A percentile compares a stretch with the other conserved stretches of the same genome.
phyloP scores from a whole-genome alignment of 2,888 invertebrate species.

The Argyra leucocephala region DNA sequence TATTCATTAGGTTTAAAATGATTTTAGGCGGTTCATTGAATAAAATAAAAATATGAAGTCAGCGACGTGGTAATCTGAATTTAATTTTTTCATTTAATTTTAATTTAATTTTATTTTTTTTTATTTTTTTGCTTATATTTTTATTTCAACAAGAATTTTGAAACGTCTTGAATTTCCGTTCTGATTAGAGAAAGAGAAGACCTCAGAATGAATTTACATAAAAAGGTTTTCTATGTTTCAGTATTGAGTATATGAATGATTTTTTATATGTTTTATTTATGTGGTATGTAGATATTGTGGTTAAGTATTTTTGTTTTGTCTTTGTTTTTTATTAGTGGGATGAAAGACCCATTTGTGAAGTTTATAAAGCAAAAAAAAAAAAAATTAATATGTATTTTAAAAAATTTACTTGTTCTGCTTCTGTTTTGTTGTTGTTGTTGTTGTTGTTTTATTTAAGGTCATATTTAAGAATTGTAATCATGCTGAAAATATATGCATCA shows the following conservation, averaged over 20 bases:
- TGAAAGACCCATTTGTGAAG: too few relatives aligned
- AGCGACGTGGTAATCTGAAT: too few relatives aligned
- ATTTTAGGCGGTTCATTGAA: too few relatives aligned
- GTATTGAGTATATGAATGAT: background rate
- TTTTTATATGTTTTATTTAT: too few relatives aligned
- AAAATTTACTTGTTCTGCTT: too few relatives aligned
- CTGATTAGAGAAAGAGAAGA: constrained; percentile 2
- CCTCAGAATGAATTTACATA: constrained; percentile 2
- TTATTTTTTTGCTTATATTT: background rate
- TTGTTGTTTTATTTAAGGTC: background rate
- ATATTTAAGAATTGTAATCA: background rate
- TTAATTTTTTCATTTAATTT: background rate
- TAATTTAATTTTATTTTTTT: background rate
- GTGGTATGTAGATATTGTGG: too few relatives aligned
- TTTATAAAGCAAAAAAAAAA: too few relatives aligned
- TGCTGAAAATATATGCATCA: constrained; percentile 3
- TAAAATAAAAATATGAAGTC: too few relatives aligned
- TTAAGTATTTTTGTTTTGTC: too few relatives aligned
- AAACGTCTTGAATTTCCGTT: constrained; percentile 3
- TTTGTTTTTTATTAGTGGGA: background rate
- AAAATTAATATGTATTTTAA: too few relatives aligned
- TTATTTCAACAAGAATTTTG: background rate
- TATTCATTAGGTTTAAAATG: too few relatives aligned
- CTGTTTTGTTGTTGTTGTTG: too few relatives aligned
- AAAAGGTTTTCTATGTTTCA: background rate